Percentiles rank a stretch among this genome's conserved stretches.
Conservation (phyloP, 2,888 invertebrate genomes). For the Xestia xanthographa region DNA sequence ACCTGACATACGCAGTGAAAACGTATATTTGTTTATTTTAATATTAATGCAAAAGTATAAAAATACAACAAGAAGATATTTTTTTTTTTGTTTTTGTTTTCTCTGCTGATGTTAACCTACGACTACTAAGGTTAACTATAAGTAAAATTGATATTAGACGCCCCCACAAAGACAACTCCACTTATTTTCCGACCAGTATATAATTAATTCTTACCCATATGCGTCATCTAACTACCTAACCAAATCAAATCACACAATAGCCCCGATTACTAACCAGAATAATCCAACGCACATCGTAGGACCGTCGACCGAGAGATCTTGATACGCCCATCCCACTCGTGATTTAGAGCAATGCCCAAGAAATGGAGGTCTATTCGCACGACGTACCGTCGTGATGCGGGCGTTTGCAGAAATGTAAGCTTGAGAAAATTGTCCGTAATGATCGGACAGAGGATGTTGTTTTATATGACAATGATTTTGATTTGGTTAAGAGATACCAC, state of each 20-base stretch:
- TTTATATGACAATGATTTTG: constrained; percentile 67
- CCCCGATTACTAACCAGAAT: constrained; percentile 62
- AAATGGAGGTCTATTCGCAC: constrained; percentile 85
- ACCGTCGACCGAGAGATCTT: constrained; percentile 80
- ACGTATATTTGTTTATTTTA: not conserved
- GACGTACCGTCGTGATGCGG: constrained; percentile 72
- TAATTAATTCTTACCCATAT: not conserved
- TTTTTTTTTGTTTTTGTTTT: not conserved
- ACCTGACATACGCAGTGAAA: too few species aligned
- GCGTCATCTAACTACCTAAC: not conserved
- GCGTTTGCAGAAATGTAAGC: constrained; percentile 70
- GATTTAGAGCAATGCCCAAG: constrained; percentile 86
- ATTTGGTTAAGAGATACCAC: constrained; percentile 57
- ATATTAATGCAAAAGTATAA: accelerated
- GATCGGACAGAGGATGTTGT: constrained; percentile 68
- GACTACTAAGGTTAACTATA: not conserved
- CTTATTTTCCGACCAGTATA: not conserved
- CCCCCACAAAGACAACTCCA: not conserved
- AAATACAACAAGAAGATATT: not conserved
- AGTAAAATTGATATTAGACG: not conserved
- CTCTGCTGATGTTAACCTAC: not conserved
- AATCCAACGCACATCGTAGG: constrained; percentile 71
- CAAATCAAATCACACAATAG: constrained; percentile 37
- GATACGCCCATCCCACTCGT: constrained; percentile 82
- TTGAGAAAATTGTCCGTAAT: constrained; percentile 70